These are phyloP conservation scores for Dynastes maya DNA, from an alignment of 2,888 invertebrate species.

Conservation along the genomic window DNA sequence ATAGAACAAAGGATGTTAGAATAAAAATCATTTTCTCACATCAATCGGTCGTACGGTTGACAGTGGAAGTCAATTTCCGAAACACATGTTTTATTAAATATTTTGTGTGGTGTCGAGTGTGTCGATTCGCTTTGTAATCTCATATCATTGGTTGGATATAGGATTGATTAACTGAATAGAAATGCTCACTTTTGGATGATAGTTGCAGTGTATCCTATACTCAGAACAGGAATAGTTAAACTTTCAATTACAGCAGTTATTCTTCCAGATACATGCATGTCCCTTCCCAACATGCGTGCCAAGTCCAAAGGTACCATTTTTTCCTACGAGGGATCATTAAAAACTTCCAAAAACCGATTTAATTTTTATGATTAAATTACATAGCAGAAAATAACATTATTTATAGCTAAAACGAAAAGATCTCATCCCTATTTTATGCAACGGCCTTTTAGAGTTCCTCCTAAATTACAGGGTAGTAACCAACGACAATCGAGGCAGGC, in stretches of 20 bases:
- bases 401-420: not conserved
- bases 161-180: too few species aligned
- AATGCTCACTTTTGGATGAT: too few species aligned
- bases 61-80: too few species aligned
- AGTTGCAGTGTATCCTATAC: too few species aligned
- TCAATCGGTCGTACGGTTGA: too few species aligned
- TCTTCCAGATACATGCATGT: not conserved
- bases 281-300: constrained; percentile 13
- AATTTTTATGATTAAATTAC: constrained; percentile 31
- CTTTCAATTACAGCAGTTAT: not conserved
- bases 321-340: not conserved
- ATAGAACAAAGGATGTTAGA: too few species aligned
- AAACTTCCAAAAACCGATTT: constrained; percentile 32
- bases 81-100: too few species aligned
- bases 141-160: too few species aligned
- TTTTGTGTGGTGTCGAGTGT: too few species aligned
- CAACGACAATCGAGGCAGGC: constrained; percentile 31
- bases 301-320: not conserved
- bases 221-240: too few species aligned
- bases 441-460: not conserved
- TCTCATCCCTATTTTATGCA: constrained; percentile 1
- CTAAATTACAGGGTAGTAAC: constrained; percentile 30
- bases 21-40: too few species aligned
- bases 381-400: constrained; percentile 17
- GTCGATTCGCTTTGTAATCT: too few species aligned